A percentile compares a stretch with the other conserved stretches of the same genome.
These are phyloP conservation scores for Drosophila colorata DNA, from an alignment of 2,888 invertebrate genomes.

Conservation along the genomic window DNA sequence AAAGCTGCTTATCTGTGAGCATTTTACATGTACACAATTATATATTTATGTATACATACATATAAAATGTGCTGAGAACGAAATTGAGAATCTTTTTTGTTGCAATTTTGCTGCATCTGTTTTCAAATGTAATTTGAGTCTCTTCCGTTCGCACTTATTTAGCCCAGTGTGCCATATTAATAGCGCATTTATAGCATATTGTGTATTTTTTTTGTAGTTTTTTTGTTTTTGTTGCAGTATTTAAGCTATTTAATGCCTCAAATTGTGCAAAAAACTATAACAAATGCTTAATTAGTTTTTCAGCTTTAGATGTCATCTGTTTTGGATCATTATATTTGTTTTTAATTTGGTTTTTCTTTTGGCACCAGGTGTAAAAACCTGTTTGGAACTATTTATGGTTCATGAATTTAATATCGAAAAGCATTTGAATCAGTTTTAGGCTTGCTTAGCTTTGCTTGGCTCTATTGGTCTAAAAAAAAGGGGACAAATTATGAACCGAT, in stretches of 20 bases:
- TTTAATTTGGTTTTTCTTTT: too few relatives aligned
- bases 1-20: conserved; percentile 15
- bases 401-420: too few relatives aligned
- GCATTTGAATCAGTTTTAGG: too few relatives aligned
- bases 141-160: neutral
- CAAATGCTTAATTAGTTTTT: neutral
- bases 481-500: too few relatives aligned
- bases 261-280: neutral
- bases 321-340: too few relatives aligned
- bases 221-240: neutral
- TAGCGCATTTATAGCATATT: neutral
- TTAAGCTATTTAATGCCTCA: neutral
- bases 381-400: too few relatives aligned
- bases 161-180: neutral
- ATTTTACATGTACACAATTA: neutral
- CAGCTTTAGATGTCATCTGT: neutral
- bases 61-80: neutral
- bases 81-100: conserved; percentile 1
- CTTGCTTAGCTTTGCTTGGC: too few relatives aligned
- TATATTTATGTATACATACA: neutral
- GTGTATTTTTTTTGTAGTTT: neutral
- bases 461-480: too few relatives aligned
- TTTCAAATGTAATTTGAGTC: conserved; percentile 4
- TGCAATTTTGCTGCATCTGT: neutral
- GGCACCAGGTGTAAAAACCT: too few relatives aligned